Base-by-base conservation (phyloP, 2,113 vertebrate genomes). In the Coturnix japonica region DNA sequence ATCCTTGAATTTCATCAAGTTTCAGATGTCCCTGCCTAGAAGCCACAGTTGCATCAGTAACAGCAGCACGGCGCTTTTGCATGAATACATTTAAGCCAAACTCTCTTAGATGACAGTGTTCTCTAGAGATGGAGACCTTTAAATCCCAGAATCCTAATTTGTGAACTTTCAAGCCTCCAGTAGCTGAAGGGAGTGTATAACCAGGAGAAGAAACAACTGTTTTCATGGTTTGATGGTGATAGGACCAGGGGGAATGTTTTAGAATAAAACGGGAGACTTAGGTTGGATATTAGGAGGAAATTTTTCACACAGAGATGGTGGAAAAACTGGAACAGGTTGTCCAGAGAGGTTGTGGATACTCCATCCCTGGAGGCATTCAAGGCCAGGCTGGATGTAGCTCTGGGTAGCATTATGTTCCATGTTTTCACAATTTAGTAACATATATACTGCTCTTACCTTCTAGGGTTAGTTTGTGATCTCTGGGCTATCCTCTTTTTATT, bases 1-100 rank as follows among this genome's bases (percentile, higher is more conserved):
- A 91, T 88, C 76, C 74, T 93, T 25, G 2, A 87, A 89, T 61
- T 94, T 93, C 60, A 92, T 95, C 63, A 85, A 91, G n/a, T 91
- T 95, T 95, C 94, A 57, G 30, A 87, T 90, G 94, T 43, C 75
- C 41, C 59, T 66, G 35, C 8, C 71, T 81, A 30, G 81, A 94
- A 93, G 20, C 93, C 11, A 13, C 65, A 35, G 72, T 26, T 73
- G 49, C 78, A 64, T 77, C 6, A 31, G 47, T 49, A 53, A 21
- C 54, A 83, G 12, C 37, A 87, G 59, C 23, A 49, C 19, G 77
- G 33, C 8, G 18, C 9, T 74, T 57, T 7, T 77, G 7, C n/a
- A 11, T 94, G 71, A 92, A 60, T 83, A 28, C 61, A 73, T 61
- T 95, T 82, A 91, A 93, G 43, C 66, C 59, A 39, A 13, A 85